Base-by-base conservation (phyloP, 2,113 vertebrate genomes). In the Strigops habroptila region DNA sequence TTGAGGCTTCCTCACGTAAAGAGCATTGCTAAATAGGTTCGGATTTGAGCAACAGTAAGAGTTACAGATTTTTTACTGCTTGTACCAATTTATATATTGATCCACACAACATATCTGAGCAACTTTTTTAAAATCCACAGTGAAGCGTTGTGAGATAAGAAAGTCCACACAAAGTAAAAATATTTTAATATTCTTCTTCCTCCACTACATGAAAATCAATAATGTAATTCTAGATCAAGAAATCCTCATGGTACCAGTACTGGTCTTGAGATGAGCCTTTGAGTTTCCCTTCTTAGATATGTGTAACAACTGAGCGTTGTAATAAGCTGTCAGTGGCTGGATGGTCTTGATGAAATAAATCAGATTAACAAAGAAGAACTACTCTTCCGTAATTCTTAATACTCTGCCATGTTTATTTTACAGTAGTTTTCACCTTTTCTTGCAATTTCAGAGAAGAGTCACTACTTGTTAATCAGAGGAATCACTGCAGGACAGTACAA, bases 1-100 rank as follows among this genome's bases (percentile, higher is more conserved):
- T 68, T 88, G 2, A 25, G 31, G 17, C 8, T 95, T 88, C 82
- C 70, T 94, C 67, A 70, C 4, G 6, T 31, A 49, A 83, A 77
- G 11, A 43, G 2, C 31, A 18, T 87, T 48, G 17, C 46, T 65
- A 41, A 55, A 33, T 30, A 8, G 87, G 8, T 76, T 82, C 8
- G 49, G 22, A 43, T 52, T 91, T 90, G 17, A 59, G 30, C 39
- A 91, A 9, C 28, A 63, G 4, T 70, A 24, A 75, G 48, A 62
- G 16, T 76, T 78, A 59, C 41, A 55, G 60, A 19, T 1, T 33
- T 57, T 46, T 86, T 84, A 10, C 37, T 71, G 21, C 6, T 88
- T 68, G 9, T 43, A 48, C 48, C 68, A 37, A 53, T 64, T 25
- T 95, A 96, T 88, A 21, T 91, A 95, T 90, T 94, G 82, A 95